Conservation (phyloP, 2,888 invertebrate genomes). For the Thelaira solivaga region DNA sequence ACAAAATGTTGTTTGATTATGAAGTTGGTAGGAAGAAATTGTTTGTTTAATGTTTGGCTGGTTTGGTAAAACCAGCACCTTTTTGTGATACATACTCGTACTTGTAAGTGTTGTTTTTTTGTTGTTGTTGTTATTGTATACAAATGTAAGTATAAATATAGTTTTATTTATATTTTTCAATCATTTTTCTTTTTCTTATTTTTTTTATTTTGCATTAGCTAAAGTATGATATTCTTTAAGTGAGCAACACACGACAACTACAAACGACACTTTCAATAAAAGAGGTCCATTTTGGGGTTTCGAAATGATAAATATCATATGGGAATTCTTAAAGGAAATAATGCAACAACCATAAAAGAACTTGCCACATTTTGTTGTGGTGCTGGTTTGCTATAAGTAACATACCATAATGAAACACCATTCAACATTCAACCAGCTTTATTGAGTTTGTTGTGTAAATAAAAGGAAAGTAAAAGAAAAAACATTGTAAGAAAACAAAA, state of each 20-base stretch:
- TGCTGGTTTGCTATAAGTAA: slow-evolving; percentile 16
- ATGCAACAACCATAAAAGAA: slow-evolving; percentile 49
- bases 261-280: slow-evolving; percentile 61
- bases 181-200: neutral
- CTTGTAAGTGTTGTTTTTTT: too few species aligned
- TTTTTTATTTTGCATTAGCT: slow-evolving; percentile 17
- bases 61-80: slow-evolving; percentile 55
- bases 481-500: too few species aligned
- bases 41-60: slow-evolving; percentile 38
- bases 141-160: slow-evolving; percentile 1
- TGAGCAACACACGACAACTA: slow-evolving; percentile 37
- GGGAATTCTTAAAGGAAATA: slow-evolving; percentile 56
- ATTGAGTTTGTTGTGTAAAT: slow-evolving; percentile 1
- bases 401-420: slow-evolving; percentile 33
- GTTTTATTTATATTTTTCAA: neutral
- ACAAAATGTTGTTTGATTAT: slow-evolving; percentile 30
- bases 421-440: slow-evolving; percentile 11
- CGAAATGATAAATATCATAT: slow-evolving; percentile 61
- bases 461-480: neutral
- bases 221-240: slow-evolving; percentile 33
- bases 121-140: too few species aligned
- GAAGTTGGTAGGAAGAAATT: slow-evolving; percentile 42
- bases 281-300: slow-evolving; percentile 58
- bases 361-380: slow-evolving; percentile 32
- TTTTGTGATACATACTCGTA: slow-evolving; percentile 22